Evolutionary conservation across 2,888 invertebrate genomes (phyloP).

Genomic region (Tipula confusa): DNA sequence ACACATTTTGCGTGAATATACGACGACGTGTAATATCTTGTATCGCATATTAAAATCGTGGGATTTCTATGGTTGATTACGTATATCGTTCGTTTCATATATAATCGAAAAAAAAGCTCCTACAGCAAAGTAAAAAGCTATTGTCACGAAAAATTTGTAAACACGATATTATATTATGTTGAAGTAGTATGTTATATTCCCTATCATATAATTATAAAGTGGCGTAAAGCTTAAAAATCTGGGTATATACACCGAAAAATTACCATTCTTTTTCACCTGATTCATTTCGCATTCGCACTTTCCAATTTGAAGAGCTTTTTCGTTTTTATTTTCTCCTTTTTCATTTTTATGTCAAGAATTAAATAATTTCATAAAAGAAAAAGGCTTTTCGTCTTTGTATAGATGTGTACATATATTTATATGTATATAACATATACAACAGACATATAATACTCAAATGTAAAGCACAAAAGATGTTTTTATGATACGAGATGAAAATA

Average conservation of each 20-base stretch:
- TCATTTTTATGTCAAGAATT: background rate
- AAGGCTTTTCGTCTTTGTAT: background rate
- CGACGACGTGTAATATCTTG: background rate
- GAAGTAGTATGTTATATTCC: background rate
- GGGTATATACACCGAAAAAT: background rate
- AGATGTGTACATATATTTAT: no score
- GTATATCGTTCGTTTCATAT: background rate
- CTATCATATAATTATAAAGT: background rate
- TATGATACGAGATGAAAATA: background rate
- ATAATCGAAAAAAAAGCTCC: no score
- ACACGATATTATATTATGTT: background rate
- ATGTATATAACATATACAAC: no score
- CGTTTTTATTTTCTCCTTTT: background rate
- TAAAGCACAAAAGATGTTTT: background rate
- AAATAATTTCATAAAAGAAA: no score
- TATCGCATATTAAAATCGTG: background rate
- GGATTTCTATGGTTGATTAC: background rate
- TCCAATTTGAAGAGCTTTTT: background rate
- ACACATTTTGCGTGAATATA: background rate
- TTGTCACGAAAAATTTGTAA: background rate
- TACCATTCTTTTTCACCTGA: background rate
- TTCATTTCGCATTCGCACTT: background rate
- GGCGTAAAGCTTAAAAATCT: background rate
- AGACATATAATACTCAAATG: background rate
- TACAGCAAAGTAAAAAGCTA: background rate